Conservation (phyloP, 2,113 vertebrate species). For the Acanthochromis polyacanthus region DNA sequence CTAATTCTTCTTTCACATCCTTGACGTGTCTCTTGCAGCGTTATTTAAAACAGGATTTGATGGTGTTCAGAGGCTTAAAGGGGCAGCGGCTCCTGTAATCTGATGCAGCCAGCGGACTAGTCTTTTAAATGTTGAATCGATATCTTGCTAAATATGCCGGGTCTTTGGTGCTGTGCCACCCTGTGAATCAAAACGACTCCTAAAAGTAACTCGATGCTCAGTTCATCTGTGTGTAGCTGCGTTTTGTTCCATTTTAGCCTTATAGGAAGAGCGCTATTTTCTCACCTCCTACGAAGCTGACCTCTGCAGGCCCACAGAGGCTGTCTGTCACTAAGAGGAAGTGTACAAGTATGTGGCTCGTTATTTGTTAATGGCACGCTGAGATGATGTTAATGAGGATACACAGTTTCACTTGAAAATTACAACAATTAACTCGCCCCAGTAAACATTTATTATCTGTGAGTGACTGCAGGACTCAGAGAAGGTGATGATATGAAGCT, state of each 20-base stretch:
- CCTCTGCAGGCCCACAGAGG: conserved; percentile 14
- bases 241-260: conserved; percentile 20
- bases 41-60: conserved; percentile 62
- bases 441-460: not conserved
- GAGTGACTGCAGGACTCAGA: not conserved
- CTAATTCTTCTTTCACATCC: conserved; percentile 44
- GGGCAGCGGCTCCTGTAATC: conserved; percentile 61
- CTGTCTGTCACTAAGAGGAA: conserved; percentile 33
- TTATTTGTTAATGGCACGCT: conserved; percentile 1
- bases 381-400: not conserved
- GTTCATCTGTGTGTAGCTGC: not conserved
- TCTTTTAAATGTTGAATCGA: conserved; percentile 72
- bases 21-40: conserved; percentile 35
- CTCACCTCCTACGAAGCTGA: conserved; percentile 26
- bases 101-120: conserved; percentile 63
- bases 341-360: not conserved
- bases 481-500: not conserved
- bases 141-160: conserved; percentile 56
- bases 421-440: not conserved
- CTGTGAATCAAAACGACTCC: conserved; percentile 46
- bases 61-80: conserved; percentile 64
- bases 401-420: conserved; percentile 5
- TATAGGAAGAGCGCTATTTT: not conserved
- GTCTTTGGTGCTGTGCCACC: conserved; percentile 54
- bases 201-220: conserved; percentile 42